These are phyloP conservation scores for Coregonus clupeaformis DNA, from an alignment of 2,113 vertebrate genomes.

Conservation along the genomic window DNA sequence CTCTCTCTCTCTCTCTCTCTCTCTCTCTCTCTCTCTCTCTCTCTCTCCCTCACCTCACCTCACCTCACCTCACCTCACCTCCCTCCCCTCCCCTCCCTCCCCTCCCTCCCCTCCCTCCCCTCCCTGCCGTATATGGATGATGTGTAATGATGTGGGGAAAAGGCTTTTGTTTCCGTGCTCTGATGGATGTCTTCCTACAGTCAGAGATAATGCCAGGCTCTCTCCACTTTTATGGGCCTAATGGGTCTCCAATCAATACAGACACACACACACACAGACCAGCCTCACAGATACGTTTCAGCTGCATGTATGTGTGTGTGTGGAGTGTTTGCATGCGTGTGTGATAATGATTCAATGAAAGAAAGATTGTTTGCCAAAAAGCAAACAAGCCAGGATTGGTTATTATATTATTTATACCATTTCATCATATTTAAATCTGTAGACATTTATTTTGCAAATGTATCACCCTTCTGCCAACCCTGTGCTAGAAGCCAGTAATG, in stretches of 20 bases:
- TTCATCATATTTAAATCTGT: conserved; percentile 10
- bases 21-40: no score
- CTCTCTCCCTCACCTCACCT: conserved; percentile 26
- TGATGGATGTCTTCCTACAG: conserved; percentile 20
- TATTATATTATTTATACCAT: conserved; percentile 1
- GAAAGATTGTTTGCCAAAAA: background rate
- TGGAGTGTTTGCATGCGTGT: no score
- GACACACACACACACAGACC: conserved; percentile 2
- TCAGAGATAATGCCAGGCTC: conserved; percentile 16
- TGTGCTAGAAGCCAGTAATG: no score
- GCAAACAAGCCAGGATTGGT: background rate
- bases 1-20: no score
- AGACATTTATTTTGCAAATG: conserved; percentile 4
- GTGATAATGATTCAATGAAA: background rate
- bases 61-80: conserved; percentile 10
- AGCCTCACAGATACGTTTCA: no score
- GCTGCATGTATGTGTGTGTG: background rate
- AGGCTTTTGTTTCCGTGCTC: background rate
- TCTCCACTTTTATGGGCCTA: conserved; percentile 20
- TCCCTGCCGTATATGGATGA: background rate
- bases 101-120: no score
- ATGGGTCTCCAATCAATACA: conserved; percentile 33
- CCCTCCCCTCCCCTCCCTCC: conserved; percentile 1
- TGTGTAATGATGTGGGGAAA: conserved; percentile 3
- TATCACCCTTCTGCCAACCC: background rate